Evolutionary conservation across 1,140 invertebrate genomes (phyloP).

Genomic region (Micrasema minimum): DNA sequence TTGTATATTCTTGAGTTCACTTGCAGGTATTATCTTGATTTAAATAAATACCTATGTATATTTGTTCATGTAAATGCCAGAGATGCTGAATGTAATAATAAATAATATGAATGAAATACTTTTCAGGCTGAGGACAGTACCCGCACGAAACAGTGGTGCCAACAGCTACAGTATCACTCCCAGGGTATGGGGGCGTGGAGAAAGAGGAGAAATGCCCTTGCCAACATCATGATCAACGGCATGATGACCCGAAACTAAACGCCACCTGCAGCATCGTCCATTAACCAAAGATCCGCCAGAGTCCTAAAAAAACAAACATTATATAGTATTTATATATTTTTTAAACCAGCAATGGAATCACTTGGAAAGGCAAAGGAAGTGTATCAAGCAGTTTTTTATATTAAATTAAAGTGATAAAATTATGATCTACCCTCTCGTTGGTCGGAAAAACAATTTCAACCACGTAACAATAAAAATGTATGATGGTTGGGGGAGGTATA

Average conservation of each 20-base stretch:
- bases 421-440: conserved; percentile 16
- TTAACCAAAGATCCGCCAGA: conserved; percentile 35
- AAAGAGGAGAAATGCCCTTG: conserved; percentile 88
- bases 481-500: conserved; percentile 42
- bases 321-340: neutral
- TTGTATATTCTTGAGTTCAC: too few species aligned
- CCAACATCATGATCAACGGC: conserved; percentile 96
- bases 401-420: too few species aligned
- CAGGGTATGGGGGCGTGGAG: conserved; percentile 92
- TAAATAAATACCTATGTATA: too few species aligned
- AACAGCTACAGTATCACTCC: conserved; percentile 88
- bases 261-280: neutral
- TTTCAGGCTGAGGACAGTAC: conserved; percentile 86
- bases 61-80: too few species aligned
- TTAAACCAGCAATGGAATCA: neutral
- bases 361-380: neutral
- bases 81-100: too few species aligned
- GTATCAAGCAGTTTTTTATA: too few species aligned
- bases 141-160: conserved; percentile 88
- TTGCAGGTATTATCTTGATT: too few species aligned
- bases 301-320: conserved; percentile 3
- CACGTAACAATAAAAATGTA: conserved; percentile 45
- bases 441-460: conserved; percentile 33
- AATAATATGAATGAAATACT: neutral
- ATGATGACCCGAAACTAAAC: conserved; percentile 70